Base-by-base conservation (phyloP, 2,888 invertebrate genomes). In the Drosophila falleni region DNA sequence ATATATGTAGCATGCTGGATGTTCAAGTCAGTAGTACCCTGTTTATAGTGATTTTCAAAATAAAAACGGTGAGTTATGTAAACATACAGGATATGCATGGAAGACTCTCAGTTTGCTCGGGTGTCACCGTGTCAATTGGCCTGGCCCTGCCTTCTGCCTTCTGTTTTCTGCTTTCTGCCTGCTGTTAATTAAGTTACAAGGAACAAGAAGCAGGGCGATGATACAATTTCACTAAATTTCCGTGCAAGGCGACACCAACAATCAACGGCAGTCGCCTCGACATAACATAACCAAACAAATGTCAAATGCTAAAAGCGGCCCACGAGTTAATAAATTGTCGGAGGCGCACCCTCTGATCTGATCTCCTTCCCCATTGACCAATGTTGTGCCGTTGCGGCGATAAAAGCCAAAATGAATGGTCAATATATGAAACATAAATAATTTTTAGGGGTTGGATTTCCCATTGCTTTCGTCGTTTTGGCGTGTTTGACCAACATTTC, bases 351-450 rank as follows among this genome's bases (percentile, higher is more conserved):
- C 89, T 55, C 35, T 39, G 42, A 58, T 51, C 55, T 46, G 29
- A 6, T 15, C 19, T 5, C 6, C 42, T 11, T 10, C 19, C 35
- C 13, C 19, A 11, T n/a, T 10, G 8, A 9, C n/a, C 33, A 39
- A 29, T 54, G 44, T 42, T 42, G 51, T 50, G 33, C 26, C 50
- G 33, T 39, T 71, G 82, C 85, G 87, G 87, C 83, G 83, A 77
- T 85, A 89, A 84, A 84, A 85, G 85, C 87, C 87, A 88, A 84
- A 84, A 84, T 89, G 87, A 84, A 89, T 81, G 84, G 89, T 89
- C 89, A 84, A 84, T 89, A 85, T 77, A 74, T 81, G 76, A 67
- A 72, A 77, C 87, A 89, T 85, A 85, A 89, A 87, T 84, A 89
- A 84, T 84, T 78, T 84, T 84, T 87, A 76, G 89, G 87, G 89